Evolutionary conservation across 2,797 vertebrate genomes (phyloP).

Genomic region (Prionace glauca): DNA sequence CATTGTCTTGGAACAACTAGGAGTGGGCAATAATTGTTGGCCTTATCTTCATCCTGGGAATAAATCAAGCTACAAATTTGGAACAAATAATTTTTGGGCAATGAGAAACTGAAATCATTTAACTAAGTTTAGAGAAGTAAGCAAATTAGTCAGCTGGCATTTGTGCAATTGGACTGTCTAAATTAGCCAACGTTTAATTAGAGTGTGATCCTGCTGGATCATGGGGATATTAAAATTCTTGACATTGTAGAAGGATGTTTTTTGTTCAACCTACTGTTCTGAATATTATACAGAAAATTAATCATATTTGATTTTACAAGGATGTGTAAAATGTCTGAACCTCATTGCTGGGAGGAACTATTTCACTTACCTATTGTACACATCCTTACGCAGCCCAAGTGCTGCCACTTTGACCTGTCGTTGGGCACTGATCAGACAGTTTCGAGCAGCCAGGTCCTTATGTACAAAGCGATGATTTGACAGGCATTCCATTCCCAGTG

Average conservation of each 20-base stretch:
- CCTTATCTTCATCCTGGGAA: background rate
- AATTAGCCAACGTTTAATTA: background rate
- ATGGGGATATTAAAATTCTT: background rate
- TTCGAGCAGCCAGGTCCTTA: constrained; percentile 87
- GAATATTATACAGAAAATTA: background rate
- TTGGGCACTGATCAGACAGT: constrained; percentile 87
- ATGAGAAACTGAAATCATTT: background rate
- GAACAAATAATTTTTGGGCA: background rate
- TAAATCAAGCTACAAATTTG: background rate
- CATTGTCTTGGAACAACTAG: background rate
- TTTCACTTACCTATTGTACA: constrained; percentile 81
- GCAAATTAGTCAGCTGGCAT: background rate
- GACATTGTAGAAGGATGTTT: background rate
- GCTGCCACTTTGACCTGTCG: constrained; percentile 84
- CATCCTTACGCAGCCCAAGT: constrained; percentile 90
- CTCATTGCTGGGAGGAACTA: background rate
- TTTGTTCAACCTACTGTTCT: background rate
- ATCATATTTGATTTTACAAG: background rate
- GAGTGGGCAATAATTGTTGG: background rate
- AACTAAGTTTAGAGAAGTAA: background rate
- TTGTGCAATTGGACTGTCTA: background rate
- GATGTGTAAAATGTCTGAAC: background rate
- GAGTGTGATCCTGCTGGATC: background rate
- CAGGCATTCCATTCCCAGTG: constrained; percentile 90
- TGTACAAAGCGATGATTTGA: constrained; percentile 90